Conservation (phyloP, 2,888 invertebrate genomes). For the Neoitamus cyanurus region DNA sequence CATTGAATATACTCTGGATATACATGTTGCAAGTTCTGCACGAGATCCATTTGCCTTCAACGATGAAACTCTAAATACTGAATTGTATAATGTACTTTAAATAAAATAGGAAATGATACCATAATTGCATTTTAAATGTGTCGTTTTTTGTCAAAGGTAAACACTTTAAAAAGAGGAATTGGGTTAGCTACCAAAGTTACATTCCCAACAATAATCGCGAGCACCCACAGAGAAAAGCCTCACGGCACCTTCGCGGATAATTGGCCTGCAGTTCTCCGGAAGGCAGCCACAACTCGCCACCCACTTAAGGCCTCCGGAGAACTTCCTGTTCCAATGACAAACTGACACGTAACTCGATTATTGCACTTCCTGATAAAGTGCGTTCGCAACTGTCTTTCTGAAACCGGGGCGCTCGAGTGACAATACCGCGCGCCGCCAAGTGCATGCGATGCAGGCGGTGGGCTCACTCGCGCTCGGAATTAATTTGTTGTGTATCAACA, state of each 20-base stretch:
- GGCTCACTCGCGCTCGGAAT: background rate
- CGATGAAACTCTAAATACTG: too few species aligned
- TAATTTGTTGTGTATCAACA: background rate
- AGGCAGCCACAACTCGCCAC: slow-evolving; percentile 20
- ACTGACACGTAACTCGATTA: slow-evolving; percentile 52
- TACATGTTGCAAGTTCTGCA: too few species aligned
- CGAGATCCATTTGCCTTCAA: too few species aligned
- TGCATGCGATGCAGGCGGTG: background rate
- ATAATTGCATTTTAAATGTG: too few species aligned
- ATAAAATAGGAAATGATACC: too few species aligned
- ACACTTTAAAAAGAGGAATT: too few species aligned
- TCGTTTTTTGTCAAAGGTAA: too few species aligned
- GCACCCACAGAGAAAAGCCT: background rate
- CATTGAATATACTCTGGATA: too few species aligned
- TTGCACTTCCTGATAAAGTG: slow-evolving; percentile 49
- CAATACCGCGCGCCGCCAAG: background rate
- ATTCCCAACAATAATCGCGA: too few species aligned
- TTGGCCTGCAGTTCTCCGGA: slow-evolving; percentile 16
- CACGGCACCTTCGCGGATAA: background rate
- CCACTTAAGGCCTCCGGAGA: slow-evolving; percentile 24
- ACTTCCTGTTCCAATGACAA: slow-evolving; percentile 52
- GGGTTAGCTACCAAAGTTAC: too few species aligned
- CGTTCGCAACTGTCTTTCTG: background rate
- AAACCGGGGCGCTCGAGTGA: background rate
- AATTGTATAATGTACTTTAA: too few species aligned